Evolutionary conservation across 1,140 invertebrate genomes (phyloP).

Genomic region (Caenorhabditis inopinata): DNA sequence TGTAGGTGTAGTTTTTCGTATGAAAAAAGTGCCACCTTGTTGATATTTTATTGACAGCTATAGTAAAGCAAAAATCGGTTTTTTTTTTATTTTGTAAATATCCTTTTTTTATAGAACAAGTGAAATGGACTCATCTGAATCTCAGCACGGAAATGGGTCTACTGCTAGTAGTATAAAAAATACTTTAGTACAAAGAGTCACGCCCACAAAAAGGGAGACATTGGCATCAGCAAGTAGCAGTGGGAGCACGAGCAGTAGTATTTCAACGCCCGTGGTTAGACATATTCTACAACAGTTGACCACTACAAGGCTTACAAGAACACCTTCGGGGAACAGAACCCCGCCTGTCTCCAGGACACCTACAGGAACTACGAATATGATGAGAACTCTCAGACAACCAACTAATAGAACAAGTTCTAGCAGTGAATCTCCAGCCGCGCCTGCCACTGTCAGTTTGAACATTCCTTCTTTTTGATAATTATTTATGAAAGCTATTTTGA

Average conservation of each 20-base stretch:
- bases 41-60: too few relatives aligned
- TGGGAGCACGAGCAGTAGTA: neutral
- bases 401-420: neutral
- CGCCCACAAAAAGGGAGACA: conserved; percentile 11
- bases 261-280: neutral
- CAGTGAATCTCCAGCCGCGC: neutral
- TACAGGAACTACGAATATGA: neutral
- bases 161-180: neutral
- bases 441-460: neutral
- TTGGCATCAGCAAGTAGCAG: neutral
- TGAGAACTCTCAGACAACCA: neutral
- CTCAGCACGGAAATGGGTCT: neutral
- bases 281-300: neutral
- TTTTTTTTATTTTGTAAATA: too few relatives aligned
- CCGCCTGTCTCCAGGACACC: neutral
- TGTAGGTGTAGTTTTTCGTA: too few relatives aligned
- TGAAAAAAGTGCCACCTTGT: too few relatives aligned
- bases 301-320: neutral
- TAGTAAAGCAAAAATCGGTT: too few relatives aligned
- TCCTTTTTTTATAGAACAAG: neutral
- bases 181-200: neutral
- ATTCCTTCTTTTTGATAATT: too few relatives aligned
- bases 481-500: too few relatives aligned
- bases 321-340: neutral
- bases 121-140: conserved; percentile 17